Base-by-base conservation (phyloP, 1,140 invertebrate genomes). In the Drosophila prosaltans region DNA sequence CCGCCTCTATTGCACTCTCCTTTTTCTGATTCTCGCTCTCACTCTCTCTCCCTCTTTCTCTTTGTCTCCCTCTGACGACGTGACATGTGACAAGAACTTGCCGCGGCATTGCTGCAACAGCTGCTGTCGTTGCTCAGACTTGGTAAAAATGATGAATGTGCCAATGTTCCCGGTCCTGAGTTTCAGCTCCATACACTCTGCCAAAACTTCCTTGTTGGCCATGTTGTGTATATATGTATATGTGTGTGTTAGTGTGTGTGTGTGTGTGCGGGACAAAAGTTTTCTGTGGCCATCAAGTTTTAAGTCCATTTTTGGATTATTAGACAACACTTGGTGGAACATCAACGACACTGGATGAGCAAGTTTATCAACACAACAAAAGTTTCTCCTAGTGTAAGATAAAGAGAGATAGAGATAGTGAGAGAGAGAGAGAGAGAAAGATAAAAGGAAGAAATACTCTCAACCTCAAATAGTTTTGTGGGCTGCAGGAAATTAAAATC, bases 11-110 rank as follows among this genome's bases (percentile, higher is more conserved):
- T 45, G 40, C 48, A 8, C 2, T 32, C 51, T 51, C 45, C 45
- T 10, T 10, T 51, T 10, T 24, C 21, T 26, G 8, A 3, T 2
- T 40, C 39, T 3, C 3, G 1, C 10, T 40, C 39, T 40, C 39
- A 11, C 39, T n/a, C 32, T 36, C 8, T 16, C 30, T 40, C 28
- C 5, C n/a, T 57, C 39, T 69, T 39, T 30, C 8, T 11, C 30
- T 55, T 26, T 55, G 45, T 59, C 62, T 26, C 68, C 45, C 41
- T 62, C 74, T 48, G 80, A 77, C 83, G 71, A 88, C 84, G 83
- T 88, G 83, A 88, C 83, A 89, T 88, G 83, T 88, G 83, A 88
- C 83, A 88, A 88, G 83, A 88, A 83, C 75, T 86, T 86, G 80
- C 82, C 83, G 80, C 83, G 83, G 67, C 72, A 65, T 45, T 84